phyloP scores from a whole-genome alignment of 2,888 invertebrate genomes.

The Rhingia campestris region DNA sequence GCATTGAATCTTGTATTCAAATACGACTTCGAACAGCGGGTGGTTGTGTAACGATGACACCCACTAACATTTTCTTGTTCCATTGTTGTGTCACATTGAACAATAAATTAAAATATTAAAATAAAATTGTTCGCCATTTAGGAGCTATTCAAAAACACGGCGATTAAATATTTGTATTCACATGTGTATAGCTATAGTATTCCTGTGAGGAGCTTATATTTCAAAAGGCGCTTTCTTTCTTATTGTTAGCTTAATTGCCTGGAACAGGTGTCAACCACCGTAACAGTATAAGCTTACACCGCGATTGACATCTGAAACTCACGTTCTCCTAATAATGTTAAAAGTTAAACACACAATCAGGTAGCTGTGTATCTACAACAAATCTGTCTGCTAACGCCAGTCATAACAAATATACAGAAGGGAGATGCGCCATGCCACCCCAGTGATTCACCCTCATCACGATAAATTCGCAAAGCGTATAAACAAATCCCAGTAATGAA shows the following conservation, averaged over 20 bases:
- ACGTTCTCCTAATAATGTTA: conserved; percentile 15
- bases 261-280: conserved; percentile 32
- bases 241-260: conserved; percentile 7
- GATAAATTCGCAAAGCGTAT: conserved; percentile 63
- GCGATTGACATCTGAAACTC: conserved; percentile 25
- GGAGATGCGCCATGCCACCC: conserved; percentile 43
- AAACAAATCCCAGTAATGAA: conserved; percentile 73
- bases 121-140: too few relatives aligned
- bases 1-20: conserved; percentile 40
- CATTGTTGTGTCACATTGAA: conserved; percentile 47
- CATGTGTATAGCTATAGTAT: too few relatives aligned
- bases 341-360: conserved; percentile 35
- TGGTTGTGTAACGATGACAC: conserved; percentile 63
- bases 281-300: conserved; percentile 8
- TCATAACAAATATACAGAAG: conserved; percentile 16
- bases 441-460: conserved; percentile 60
- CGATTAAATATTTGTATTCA: background rate
- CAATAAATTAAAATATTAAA: conserved; percentile 42
- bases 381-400: conserved; percentile 19
- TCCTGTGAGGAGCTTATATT: background rate
- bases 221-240: background rate
- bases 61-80: conserved; percentile 61
- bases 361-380: too few relatives aligned
- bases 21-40: conserved; percentile 56
- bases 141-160: background rate